Evolutionary conservation across 2,797 vertebrate species (phyloP).

Genomic region (Fringilla coelebs): DNA sequence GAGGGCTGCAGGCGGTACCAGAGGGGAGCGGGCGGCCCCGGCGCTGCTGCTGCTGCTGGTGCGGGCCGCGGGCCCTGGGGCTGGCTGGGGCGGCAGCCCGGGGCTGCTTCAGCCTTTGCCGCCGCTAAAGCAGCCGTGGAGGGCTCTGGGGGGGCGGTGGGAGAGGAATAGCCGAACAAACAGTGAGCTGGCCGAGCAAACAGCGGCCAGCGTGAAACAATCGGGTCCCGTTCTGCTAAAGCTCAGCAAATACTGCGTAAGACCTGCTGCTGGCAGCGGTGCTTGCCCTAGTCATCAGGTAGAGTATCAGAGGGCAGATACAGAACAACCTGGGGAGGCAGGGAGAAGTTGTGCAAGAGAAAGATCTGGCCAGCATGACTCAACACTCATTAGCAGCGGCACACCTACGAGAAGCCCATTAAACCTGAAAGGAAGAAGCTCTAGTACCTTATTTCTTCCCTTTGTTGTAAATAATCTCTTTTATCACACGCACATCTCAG

Average conservation of each 20-base stretch:
- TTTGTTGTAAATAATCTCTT: not conserved
- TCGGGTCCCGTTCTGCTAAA: not conserved
- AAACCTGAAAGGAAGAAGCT: slow-evolving; percentile 46
- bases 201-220: not conserved
- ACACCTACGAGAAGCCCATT: slow-evolving; percentile 48
- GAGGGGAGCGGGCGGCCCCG: not conserved
- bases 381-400: slow-evolving; percentile 33
- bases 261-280: not conserved
- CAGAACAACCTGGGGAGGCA: not conserved
- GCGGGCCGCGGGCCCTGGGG: not conserved
- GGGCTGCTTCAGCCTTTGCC: not conserved
- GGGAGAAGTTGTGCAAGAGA: slow-evolving; percentile 41
- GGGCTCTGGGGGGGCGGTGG: not conserved
- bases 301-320: slow-evolving; percentile 42
- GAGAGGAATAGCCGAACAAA: not conserved
- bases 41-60: not conserved
- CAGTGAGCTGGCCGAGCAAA: slow-evolving; percentile 21
- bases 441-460: not conserved
- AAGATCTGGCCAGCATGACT: slow-evolving; percentile 48
- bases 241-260: slow-evolving; percentile 38
- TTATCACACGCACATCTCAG: not conserved
- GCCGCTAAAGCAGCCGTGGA: not conserved
- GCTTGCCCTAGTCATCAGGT: not conserved
- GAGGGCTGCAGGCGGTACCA: not conserved
- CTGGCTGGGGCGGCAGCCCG: not conserved